Conservation (phyloP, 2,113 vertebrate genomes). For the Cyanoramphus novaezelandiae region DNA sequence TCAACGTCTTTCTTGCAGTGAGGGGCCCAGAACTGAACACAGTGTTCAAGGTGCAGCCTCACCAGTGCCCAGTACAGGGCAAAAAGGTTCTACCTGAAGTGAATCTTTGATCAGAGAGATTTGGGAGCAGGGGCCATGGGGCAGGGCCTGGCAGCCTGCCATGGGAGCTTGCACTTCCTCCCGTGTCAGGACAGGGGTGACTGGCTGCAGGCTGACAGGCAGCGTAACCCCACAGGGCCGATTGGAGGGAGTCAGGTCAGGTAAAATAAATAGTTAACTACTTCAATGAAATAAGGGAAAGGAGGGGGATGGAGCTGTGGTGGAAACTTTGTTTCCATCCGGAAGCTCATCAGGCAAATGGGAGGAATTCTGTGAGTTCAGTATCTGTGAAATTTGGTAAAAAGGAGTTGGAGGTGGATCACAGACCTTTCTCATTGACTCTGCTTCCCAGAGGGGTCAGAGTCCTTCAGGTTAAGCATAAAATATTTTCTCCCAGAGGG, state of each 20-base stretch:
- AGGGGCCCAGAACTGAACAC: background rate
- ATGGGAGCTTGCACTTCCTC: fast-evolving
- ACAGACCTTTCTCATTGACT: background rate
- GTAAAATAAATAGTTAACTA: background rate
- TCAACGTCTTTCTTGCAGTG: background rate
- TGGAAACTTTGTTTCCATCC: background rate
- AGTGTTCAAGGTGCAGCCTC: background rate
- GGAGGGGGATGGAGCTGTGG: background rate
- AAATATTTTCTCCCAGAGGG: background rate
- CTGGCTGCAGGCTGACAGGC: background rate
- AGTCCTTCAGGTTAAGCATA: background rate
- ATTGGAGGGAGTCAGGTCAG: fast-evolving
- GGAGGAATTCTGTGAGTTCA: background rate
- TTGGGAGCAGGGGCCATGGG: fast-evolving
- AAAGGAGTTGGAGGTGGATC: background rate
- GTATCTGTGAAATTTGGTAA: background rate
- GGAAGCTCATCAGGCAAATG: background rate
- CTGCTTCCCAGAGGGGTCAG: background rate
- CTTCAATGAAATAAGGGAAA: background rate
- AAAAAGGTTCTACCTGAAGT: background rate
- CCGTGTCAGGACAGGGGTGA: fast-evolving
- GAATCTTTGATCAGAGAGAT: background rate
- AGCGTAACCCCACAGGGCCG: fast-evolving
- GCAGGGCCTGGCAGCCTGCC: background rate
- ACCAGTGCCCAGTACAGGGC: background rate